Conservation (phyloP, 2,113 vertebrate species). For the Todiramphus chloris region DNA sequence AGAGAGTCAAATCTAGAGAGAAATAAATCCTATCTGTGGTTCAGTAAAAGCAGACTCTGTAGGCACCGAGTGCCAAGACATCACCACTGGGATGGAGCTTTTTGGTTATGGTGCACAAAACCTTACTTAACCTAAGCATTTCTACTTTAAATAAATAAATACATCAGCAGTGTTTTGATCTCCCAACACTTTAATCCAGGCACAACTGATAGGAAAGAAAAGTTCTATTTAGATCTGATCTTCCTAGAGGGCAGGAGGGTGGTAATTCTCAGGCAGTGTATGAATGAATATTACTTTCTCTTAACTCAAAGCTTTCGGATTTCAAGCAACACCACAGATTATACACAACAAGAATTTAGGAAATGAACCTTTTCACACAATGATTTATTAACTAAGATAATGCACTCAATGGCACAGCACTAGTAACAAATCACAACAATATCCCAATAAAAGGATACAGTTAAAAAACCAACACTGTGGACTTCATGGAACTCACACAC, state of each 20-base stretch:
- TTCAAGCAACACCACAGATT: conserved; percentile 35
- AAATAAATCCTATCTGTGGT: neutral
- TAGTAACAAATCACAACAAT: conserved; percentile 72
- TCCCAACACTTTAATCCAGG: neutral
- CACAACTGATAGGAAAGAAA: neutral
- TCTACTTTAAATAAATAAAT: neutral
- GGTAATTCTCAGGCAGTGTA: neutral
- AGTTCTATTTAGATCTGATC: neutral
- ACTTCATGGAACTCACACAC: conserved; percentile 52
- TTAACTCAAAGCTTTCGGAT: conserved; percentile 44
- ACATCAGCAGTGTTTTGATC: neutral
- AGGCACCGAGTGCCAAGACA: neutral
- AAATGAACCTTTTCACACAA: conserved; percentile 48
- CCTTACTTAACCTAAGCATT: neutral
- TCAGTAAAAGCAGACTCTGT: neutral
- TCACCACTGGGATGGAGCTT: neutral
- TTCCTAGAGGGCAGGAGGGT: neutral
- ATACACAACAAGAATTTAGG: conserved; percentile 47
- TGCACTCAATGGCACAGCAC: conserved; percentile 55
- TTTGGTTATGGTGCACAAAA: neutral
- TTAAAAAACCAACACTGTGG: conserved; percentile 69
- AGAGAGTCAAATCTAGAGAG: neutral
- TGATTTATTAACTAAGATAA: conserved; percentile 78
- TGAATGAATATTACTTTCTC: neutral
- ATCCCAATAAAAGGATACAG: conserved; percentile 75